Percentiles rank a stretch among this genome's conserved stretches.
Conservation (phyloP, 35 echinoderm and acorn worm species). For the Amphiura filiformis region DNA sequence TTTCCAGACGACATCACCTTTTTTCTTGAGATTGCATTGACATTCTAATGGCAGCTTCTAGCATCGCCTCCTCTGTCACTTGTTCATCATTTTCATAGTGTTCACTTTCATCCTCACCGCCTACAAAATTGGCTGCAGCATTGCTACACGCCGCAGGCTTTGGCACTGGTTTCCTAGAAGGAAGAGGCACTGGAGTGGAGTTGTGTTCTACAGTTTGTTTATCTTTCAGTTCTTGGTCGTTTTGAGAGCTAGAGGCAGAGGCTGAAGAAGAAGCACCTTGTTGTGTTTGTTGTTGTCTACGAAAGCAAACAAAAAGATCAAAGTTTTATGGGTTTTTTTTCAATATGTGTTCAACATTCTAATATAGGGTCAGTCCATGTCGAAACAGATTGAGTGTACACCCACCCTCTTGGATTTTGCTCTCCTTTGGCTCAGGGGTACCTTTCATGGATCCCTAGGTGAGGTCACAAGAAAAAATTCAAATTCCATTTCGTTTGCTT, state of each 20-base stretch:
- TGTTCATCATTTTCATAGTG: constrained; percentile 36
- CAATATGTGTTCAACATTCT: too few relatives aligned
- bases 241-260: too few relatives aligned
- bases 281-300: neutral
- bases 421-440: too few relatives aligned
- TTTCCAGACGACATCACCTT: too few relatives aligned
- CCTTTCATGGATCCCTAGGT: too few relatives aligned
- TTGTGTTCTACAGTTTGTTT: neutral
- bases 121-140: neutral
- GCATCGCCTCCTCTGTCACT: constrained; percentile 73
- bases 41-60: constrained; percentile 78
- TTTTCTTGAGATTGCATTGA: constrained; percentile 56
- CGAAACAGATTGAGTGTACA: too few relatives aligned
- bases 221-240: neutral
- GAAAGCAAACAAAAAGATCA: neutral
- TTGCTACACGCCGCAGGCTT: neutral
- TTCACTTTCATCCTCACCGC: neutral
- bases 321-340: too few relatives aligned
- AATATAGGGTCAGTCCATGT: too few relatives aligned
- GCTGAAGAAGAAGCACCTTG: neutral
- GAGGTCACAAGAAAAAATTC: too few relatives aligned
- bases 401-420: too few relatives aligned
- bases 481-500: too few relatives aligned
- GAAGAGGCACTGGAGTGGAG: neutral
- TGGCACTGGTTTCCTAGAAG: neutral